phyloP scores from a whole-genome alignment of 2,888 invertebrate genomes.

The Tenthredo notha region DNA sequence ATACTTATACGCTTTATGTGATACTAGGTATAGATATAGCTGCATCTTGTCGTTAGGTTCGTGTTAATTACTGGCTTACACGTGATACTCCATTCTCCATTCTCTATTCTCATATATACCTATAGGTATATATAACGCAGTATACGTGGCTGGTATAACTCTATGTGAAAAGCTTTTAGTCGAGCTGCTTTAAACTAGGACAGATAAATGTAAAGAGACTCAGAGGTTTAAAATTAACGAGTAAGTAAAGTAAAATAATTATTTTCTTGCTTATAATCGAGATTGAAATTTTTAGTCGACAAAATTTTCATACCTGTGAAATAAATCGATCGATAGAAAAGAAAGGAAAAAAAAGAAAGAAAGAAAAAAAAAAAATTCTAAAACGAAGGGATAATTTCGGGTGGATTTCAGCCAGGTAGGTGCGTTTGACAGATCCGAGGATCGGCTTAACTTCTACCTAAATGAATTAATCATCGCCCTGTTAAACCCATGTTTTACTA shows the following conservation, averaged over 20 bases:
- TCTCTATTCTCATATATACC: not conserved
- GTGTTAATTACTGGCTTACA: constrained; percentile 34
- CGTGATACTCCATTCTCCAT: not conserved
- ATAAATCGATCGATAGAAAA: too few species aligned
- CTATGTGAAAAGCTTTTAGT: not conserved
- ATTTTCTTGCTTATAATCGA: too few species aligned
- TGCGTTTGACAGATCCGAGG: not conserved
- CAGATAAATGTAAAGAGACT: not conserved
- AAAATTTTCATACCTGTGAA: too few species aligned
- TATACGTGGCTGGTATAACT: not conserved
- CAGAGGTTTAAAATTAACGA: not conserved
- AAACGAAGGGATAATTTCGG: not conserved
- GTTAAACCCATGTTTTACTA: constrained; percentile 6
- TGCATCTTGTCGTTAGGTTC: not conserved
- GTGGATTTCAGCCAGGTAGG: not conserved
- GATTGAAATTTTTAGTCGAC: too few species aligned
- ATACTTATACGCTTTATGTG: not conserved
- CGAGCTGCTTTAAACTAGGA: not conserved
- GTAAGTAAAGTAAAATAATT: not conserved
- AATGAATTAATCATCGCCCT: constrained; percentile 18
- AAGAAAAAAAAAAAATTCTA: not conserved
- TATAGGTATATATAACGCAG: too few species aligned
- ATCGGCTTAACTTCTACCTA: constrained; percentile 9
- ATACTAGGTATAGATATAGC: not conserved
- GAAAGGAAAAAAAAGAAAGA: not conserved